Conservation (phyloP, 2,113 vertebrate genomes). For the Megaceryle maxima region DNA sequence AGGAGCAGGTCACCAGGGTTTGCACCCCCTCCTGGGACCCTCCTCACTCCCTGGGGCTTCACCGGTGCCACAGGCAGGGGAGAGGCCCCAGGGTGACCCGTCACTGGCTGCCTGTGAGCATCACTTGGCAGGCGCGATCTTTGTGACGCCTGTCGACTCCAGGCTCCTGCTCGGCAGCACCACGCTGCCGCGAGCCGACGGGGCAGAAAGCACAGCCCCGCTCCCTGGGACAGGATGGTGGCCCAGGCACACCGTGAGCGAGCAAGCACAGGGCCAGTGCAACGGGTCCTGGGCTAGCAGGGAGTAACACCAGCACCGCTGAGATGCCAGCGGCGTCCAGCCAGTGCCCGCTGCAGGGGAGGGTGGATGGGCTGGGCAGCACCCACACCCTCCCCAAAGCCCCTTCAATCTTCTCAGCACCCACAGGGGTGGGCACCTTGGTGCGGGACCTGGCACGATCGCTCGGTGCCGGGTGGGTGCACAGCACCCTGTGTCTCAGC, state of each 20-base stretch:
- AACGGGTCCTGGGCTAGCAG: fast-evolving
- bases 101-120: background rate
- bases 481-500: background rate
- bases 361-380: background rate
- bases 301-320: fast-evolving
- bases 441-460: fast-evolving
- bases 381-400: background rate
- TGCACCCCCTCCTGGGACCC: background rate
- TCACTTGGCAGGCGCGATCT: background rate
- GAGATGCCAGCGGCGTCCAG: fast-evolving
- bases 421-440: background rate
- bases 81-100: background rate
- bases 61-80: background rate
- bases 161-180: background rate
- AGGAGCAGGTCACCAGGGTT: background rate
- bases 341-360: background rate
- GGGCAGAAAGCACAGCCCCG: background rate
- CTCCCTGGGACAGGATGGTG: fast-evolving
- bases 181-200: background rate
- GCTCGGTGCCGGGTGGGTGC: background rate
- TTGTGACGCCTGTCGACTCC: slow-evolving; percentile 50
- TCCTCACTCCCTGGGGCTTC: background rate
- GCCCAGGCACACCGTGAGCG: fast-evolving
- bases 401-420: background rate
- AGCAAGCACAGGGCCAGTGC: background rate